Evolutionary conservation across 2,797 vertebrate species (phyloP).

Genomic region (Halcyon chelicuti): DNA sequence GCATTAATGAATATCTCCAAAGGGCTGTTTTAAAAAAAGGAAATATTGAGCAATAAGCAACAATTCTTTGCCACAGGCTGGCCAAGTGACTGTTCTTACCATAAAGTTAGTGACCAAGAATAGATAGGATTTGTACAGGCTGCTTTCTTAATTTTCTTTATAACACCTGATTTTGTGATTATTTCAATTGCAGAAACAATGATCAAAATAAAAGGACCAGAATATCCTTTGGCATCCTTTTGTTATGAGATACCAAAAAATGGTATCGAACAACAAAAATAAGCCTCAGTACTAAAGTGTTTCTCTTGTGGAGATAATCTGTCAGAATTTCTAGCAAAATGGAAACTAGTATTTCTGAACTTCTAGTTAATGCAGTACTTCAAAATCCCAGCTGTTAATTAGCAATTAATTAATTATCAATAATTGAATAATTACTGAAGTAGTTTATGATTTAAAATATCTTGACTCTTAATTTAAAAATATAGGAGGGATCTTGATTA

Average conservation of each 20-base stretch:
- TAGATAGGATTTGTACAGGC: background rate
- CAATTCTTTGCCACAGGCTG: background rate
- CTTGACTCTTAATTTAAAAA: background rate
- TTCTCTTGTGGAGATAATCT: background rate
- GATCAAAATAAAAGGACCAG: background rate
- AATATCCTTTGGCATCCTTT: background rate
- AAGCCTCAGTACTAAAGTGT: background rate
- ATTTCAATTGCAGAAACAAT: background rate
- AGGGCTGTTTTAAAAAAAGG: background rate
- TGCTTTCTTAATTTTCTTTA: background rate
- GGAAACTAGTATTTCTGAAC: background rate
- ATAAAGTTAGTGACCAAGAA: background rate
- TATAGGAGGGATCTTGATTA: background rate
- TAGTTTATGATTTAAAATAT: background rate
- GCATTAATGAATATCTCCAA: background rate
- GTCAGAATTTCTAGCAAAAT: background rate
- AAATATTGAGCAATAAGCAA: background rate
- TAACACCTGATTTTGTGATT: background rate
- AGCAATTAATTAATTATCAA: background rate
- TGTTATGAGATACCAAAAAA: background rate
- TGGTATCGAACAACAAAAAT: background rate
- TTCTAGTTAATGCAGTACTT: background rate
- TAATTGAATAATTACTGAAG: background rate
- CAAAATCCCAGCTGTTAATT: background rate
- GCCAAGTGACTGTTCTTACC: rapidly evolving